Evolutionary conservation across 2,113 vertebrate genomes (phyloP).

Genomic region (Todiramphus saurophagus): DNA sequence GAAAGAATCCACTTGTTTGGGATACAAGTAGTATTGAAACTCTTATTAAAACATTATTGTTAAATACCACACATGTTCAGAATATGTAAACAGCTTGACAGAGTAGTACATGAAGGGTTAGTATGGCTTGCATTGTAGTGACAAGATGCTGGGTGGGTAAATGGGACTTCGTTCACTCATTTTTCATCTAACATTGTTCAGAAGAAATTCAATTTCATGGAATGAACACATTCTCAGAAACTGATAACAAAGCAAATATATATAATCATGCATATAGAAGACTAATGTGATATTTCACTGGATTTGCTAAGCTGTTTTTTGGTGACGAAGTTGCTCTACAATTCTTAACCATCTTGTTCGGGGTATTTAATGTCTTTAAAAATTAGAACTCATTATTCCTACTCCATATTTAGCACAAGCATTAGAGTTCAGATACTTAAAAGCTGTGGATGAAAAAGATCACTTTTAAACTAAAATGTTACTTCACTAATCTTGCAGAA

Average conservation of each 20-base stretch:
- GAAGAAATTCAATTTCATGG: background rate
- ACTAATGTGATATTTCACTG: background rate
- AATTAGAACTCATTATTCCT: slow-evolving; percentile 43
- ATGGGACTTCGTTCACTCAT: background rate
- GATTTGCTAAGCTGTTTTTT: slow-evolving; percentile 17
- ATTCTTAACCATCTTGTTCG: slow-evolving; percentile 27
- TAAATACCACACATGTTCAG: background rate
- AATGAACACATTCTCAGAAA: background rate
- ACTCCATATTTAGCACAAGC: slow-evolving; percentile 16
- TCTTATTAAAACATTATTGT: background rate
- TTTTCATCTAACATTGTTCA: background rate
- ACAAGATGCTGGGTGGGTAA: background rate
- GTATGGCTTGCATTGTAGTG: background rate
- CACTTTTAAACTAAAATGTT: slow-evolving; percentile 21
- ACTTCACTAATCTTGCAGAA: slow-evolving; percentile 40
- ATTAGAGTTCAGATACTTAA: slow-evolving; percentile 20
- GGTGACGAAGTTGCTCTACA: background rate
- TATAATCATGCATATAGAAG: background rate
- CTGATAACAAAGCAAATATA: background rate
- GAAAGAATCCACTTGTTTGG: background rate
- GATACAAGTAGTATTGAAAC: background rate
- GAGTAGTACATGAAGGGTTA: background rate
- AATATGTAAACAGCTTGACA: background rate
- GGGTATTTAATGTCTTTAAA: slow-evolving; percentile 38
- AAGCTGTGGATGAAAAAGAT: background rate